These are phyloP conservation scores for Xenopus laevis DNA, from an alignment of 2,113 vertebrate species.

Conservation along the genomic window DNA sequence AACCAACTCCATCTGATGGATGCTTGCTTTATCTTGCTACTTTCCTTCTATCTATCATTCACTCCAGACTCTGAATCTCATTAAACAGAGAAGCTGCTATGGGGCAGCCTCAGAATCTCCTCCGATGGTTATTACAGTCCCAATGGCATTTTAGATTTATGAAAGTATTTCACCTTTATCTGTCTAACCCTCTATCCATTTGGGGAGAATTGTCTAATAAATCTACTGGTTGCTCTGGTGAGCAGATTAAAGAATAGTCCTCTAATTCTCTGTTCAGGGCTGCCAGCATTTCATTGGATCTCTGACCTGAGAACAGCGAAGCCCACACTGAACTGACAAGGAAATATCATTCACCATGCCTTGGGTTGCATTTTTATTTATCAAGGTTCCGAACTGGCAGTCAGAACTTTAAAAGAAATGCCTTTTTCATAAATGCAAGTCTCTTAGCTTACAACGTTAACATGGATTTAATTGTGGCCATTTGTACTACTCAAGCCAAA, in stretches of 20 bases:
- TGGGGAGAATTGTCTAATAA: slow-evolving; percentile 40
- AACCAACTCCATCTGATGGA: slow-evolving; percentile 13
- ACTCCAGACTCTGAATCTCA: slow-evolving; percentile 25
- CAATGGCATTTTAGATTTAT: slow-evolving; percentile 36
- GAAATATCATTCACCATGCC: slow-evolving; percentile 8
- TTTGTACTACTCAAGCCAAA: background rate
- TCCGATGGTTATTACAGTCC: slow-evolving; percentile 27
- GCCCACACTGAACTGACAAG: slow-evolving; percentile 9
- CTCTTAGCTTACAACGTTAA: background rate
- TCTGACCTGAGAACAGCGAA: slow-evolving; percentile 14
- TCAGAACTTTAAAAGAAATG: background rate
- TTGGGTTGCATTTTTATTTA: slow-evolving; percentile 6
- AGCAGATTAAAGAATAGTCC: slow-evolving; percentile 23
- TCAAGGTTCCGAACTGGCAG: background rate
- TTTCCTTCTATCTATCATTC: slow-evolving; percentile 36
- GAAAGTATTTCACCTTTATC: slow-evolving; percentile 32
- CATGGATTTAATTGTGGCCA: background rate
- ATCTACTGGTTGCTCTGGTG: slow-evolving; percentile 22
- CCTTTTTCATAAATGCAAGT: background rate
- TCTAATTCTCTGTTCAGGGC: slow-evolving; percentile 6
- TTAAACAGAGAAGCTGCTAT: slow-evolving; percentile 31
- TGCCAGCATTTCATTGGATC: slow-evolving; percentile 13
- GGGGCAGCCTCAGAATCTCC: slow-evolving; percentile 25
- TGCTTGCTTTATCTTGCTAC: slow-evolving; percentile 1
- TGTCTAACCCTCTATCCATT: slow-evolving; percentile 32